Base-by-base conservation (phyloP, 2,113 vertebrate species). In the Grammomys surdaster region DNA sequence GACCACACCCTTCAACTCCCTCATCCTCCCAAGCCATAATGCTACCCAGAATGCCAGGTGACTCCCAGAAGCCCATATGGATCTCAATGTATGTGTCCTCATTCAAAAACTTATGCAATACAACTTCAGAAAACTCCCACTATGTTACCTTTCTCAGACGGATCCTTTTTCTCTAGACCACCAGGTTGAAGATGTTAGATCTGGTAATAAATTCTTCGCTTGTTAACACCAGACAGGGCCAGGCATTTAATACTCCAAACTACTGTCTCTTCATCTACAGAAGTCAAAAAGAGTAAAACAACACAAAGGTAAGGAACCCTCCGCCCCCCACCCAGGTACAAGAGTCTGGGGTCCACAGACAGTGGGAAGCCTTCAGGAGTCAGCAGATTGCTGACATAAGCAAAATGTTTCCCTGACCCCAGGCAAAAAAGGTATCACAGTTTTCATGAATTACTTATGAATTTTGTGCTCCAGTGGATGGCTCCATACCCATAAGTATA, bases 391-490 rank as follows among this genome's bases (percentile, higher is more conserved):
- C 10, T 77, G 65, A 75, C 56, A 3, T 17, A 81, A 72, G n/a
- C 87, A 93, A 91, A 75, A 81, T 51, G 17, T 43, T 20, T 0
- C 7, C 43, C 81, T 63, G 17, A 56, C 78, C 28, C 75, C 63
- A 22, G 48, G 11, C 33, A 69, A 48, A 70, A 82, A 90, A 70
- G 13, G 12, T 17, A 17, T 56, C 20, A 24, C 5, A 51, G 31
- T 73, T 65, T 88, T 91, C 65, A 89, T 82, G 33, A 93, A 51
- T 48, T 87, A 72, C 24, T 92, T n/a, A 73, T 46, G 43, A 67
- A 67, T 28, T 1, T 67, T 67, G 16, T 67, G 60, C 40, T 5
- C 26, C 56, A 28, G n/a, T 17, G n/a, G 26, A 43, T 63, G 13
- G 6, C 54, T 63, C n/a, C 81, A 63, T 43, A 63, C 4, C 22